A percentile compares a stretch with the other conserved stretches of the same genome.
These are phyloP conservation scores for Polymixis lichenea DNA, from an alignment of 2,888 invertebrate genomes.

Conservation along the genomic window DNA sequence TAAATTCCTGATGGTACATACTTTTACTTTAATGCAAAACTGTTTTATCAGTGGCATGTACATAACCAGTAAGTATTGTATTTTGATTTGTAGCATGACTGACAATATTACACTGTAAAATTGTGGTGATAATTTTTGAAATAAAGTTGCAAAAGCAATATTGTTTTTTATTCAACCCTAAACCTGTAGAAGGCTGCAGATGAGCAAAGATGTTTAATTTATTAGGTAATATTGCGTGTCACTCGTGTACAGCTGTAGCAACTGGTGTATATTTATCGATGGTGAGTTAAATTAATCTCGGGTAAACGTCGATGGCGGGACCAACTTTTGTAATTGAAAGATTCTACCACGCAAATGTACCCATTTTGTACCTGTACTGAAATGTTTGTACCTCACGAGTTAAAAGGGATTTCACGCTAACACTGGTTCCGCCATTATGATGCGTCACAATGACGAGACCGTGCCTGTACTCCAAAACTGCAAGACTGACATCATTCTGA, in stretches of 20 bases:
- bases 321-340: no score
- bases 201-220: not conserved
- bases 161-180: conserved; percentile 21
- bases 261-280: not conserved
- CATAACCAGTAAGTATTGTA: conserved; percentile 64
- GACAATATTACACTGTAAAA: conserved; percentile 85
- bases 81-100: conserved; percentile 75
- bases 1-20: conserved; percentile 58
- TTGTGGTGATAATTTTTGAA: conserved; percentile 86
- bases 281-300: not conserved
- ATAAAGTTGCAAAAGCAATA: conserved; percentile 78
- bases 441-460: no score
- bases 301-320: no score
- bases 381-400: no score
- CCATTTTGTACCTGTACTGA: no score
- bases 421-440: no score
- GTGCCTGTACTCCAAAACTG: no score
- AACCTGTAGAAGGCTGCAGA: not conserved
- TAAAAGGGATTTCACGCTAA: no score
- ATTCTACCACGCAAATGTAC: no score
- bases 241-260: conserved; percentile 1
- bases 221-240: not conserved
- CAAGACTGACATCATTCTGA: no score
- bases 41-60: conserved; percentile 59
- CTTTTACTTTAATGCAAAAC: conserved; percentile 50